These are phyloP conservation scores for Coccyzus lansbergi DNA, from an alignment of 2,797 vertebrate genomes.

Conservation along the genomic window DNA sequence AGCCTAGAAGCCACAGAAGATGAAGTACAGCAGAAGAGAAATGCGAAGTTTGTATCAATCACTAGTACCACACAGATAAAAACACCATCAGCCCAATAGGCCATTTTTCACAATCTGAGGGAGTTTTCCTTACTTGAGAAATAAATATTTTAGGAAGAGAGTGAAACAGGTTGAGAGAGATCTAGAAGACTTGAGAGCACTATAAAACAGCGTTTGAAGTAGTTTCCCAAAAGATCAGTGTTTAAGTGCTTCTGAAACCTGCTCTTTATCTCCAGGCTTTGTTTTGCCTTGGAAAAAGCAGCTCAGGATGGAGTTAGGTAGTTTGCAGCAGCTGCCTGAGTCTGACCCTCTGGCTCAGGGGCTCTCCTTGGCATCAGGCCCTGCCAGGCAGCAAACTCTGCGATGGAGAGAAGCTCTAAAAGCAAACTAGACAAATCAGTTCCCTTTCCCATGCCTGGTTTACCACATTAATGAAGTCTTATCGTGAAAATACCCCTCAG, in stretches of 20 bases:
- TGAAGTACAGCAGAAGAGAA: background rate
- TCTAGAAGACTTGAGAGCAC: slow-evolving; percentile 4
- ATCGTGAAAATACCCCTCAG: background rate
- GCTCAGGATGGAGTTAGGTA: background rate
- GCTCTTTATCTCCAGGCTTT: slow-evolving; percentile 35
- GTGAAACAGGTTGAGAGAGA: slow-evolving; percentile 20
- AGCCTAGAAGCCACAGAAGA: background rate
- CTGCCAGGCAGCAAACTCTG: background rate
- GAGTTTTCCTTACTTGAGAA: background rate
- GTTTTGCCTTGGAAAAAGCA: background rate
- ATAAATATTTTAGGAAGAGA: slow-evolving; percentile 36
- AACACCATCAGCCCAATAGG: background rate
- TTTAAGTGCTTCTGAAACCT: background rate
- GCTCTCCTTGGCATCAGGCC: background rate
- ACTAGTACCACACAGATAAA: background rate
- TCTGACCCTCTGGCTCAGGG: background rate
- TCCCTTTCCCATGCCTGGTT: background rate
- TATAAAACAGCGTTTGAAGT: slow-evolving; percentile 39
- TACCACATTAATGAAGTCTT: background rate
- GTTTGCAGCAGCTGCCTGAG: background rate
- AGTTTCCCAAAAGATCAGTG: slow-evolving; percentile 22
- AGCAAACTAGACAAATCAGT: background rate
- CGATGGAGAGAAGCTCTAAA: background rate
- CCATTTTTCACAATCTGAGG: background rate
- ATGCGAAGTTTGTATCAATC: background rate